Percentiles rank a stretch among this genome's conserved stretches.
phyloP scores from a whole-genome alignment of 2,113 vertebrate genomes.

The Saguinus imperator region DNA sequence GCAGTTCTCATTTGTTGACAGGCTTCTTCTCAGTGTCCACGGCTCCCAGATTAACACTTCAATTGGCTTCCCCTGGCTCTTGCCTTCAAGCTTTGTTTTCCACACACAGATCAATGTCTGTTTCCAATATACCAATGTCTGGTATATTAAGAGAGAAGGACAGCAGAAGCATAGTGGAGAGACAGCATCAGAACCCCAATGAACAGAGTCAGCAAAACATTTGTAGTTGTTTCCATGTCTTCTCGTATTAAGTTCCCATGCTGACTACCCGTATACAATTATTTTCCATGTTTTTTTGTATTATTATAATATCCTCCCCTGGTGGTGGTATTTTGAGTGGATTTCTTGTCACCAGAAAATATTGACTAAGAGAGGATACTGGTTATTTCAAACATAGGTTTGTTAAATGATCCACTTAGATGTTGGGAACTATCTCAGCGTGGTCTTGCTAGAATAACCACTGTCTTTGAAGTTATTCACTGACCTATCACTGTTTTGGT shows the following conservation, averaged over 20 bases:
- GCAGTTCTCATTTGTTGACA: background rate
- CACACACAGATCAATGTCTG: background rate
- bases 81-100: background rate
- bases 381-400: background rate
- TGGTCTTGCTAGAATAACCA: background rate
- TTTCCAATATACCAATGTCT: background rate
- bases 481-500: background rate
- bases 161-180: background rate
- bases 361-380: background rate
- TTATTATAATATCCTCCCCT: background rate
- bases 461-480: background rate
- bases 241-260: background rate
- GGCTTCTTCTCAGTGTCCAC: background rate
- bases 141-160: background rate
- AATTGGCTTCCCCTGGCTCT: background rate
- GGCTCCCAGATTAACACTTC: background rate
- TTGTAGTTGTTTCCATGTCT: background rate
- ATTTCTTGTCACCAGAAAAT: background rate
- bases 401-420: background rate
- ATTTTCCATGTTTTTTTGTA: background rate
- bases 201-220: background rate
- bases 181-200: background rate
- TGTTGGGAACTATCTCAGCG: background rate
- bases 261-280: background rate
- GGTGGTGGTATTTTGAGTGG: background rate